Base-by-base conservation (phyloP, 2,888 invertebrate species). In the Nymphalis c-album region DNA sequence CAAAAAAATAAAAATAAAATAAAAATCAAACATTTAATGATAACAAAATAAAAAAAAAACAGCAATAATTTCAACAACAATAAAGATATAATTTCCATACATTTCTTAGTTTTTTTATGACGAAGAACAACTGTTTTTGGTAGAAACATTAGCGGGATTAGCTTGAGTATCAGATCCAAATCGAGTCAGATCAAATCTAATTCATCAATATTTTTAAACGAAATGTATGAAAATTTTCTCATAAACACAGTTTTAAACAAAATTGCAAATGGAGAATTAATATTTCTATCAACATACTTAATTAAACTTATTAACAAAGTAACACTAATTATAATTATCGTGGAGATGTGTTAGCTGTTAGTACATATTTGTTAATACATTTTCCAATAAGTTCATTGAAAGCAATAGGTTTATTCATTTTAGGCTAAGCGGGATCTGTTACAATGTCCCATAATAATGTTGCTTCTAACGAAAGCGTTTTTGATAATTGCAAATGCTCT, bases 21-120 rank as follows among this genome's bases (percentile, higher is more conserved):
- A 84, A 86, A 85, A 87, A 74, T 72, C 77, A 80, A 85, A 85
- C 75, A 77, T 79, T 77, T 85, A 85, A 85, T 87, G 77, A 69
- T 71, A 75, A 81, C 77, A 74, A 78, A 80, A 81, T 77, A 71
- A 75, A 71, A 71, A 73, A 69, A 77, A n/a, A n/a, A 73, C 67
- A 75, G 72, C 71, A 74, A 13, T 40, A 40, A 70, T 69, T 75
- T 74, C 60, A 75, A 69, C 64, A 48, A 64, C 40, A 70, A 64
- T 63, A 73, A 73, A 69, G 75, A 78, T 76, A 70, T 73, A 78
- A 73, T 79, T 79, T 78, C 74, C 72, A 77, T 76, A 69, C 26
- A 64, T 51, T 63, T 63, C 8, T 8, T 18, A 20, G 18, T n/a
- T 7, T 18, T 20, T 5, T 26, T 53, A 26, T 16, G 7, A 17